Conservation (phyloP, 2,888 invertebrate genomes). For the Sphaerophoria taeniata region DNA sequence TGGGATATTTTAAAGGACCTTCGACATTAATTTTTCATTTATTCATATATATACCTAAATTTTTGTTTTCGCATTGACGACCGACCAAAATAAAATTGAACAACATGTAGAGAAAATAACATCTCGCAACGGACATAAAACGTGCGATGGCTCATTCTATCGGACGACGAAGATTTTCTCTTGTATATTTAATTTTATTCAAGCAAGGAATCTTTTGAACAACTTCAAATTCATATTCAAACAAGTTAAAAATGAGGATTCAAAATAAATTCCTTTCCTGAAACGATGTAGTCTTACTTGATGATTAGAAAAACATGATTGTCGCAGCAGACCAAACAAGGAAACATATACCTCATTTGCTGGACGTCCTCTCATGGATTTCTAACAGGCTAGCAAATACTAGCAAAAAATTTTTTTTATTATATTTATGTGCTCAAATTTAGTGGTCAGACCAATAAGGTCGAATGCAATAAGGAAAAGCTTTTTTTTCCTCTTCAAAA, state of each 20-base stretch:
- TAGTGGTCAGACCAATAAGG: not conserved
- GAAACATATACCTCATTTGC: not conserved
- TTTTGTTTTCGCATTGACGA: not conserved
- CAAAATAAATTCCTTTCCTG: not conserved
- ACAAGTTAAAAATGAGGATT: conserved; percentile 1
- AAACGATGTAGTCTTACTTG: not conserved
- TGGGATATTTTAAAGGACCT: not conserved
- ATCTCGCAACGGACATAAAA: not conserved
- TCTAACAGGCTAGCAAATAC: not conserved
- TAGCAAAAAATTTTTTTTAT: not conserved
- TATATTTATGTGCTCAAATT: not conserved
- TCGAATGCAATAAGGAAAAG: not conserved
- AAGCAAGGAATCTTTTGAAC: no score
- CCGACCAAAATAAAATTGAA: not conserved
- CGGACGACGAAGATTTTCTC: no score
- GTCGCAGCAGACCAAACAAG: not conserved
- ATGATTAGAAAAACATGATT: not conserved
- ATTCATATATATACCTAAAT: not conserved
- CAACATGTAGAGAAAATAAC: not conserved
- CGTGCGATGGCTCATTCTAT: no score
- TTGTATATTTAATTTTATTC: no score
- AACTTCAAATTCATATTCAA: not conserved
- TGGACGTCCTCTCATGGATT: not conserved
- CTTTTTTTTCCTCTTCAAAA: no score
- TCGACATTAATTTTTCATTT: not conserved